Evolutionary conservation across 2,888 invertebrate genomes (phyloP), one percentile per base, ranked within the genome.

Genomic region (Epirrhoe alternata): DNA sequence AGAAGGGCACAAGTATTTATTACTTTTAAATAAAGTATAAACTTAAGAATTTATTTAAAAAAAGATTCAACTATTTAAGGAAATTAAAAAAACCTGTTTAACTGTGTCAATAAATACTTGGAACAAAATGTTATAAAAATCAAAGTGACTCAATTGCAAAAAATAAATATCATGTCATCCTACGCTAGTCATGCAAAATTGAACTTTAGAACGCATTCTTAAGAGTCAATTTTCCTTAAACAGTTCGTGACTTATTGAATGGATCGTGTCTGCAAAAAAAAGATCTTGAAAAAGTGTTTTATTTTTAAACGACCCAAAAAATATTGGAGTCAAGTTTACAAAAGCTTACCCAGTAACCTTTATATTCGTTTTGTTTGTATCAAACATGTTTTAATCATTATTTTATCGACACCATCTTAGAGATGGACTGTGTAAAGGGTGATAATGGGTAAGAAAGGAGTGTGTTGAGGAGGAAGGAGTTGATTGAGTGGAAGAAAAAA

Each of bases 311-410:
- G 81, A 77, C 81, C 83, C 75, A 80, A 83, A 86, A 42, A 86
- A 82, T 81, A 81, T 81, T 61, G 71, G 70, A 88, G 89, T 85
- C 89, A 89, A 90, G 89, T 88, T 89, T 89, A 82, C 71, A 73
- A 78, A 77, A 75, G 77, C 72, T 82, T 81, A 80, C 70, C 55
- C 68, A 64, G 64, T 74, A 70, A 77, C 74, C 42, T 71, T n/a
- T 45, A n/a, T 33, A 50, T 52, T 10, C 7, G 31, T 52, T n/a
- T 38, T n/a, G 47, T 47, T 14, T 14, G 14, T 47, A 6, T 47
- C 2, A 16, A 42, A 42, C 4, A 12, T 12, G 10, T 10, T 12
- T 42, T 12, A 0, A 42, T 42, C 38, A 42, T 12, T 42, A 42
- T 42, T n/a, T n/a, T n/a, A n/a, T n/a, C n/a, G n/a, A n/a, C n/a